A percentile compares a stretch with the other conserved stretches of the same genome.
phyloP scores from a whole-genome alignment of 2,797 vertebrate genomes.

The Delichon dasypus region DNA sequence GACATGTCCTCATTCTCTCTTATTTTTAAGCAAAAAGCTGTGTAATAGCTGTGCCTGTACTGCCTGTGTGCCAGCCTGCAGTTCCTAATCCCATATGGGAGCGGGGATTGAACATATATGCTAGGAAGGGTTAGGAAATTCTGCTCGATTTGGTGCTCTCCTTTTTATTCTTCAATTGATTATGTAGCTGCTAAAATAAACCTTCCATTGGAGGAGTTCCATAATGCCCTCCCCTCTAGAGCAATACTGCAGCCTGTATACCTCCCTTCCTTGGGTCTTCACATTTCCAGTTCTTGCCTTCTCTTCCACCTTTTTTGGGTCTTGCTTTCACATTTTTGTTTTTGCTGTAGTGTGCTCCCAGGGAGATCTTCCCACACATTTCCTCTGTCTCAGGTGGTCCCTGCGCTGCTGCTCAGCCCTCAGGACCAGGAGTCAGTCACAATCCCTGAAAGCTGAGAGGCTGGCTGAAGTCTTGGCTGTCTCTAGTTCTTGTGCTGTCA shows the following conservation, averaged over 20 bases:
- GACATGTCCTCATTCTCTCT: neutral
- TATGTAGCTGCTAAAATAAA: neutral
- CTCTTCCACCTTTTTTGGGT: neutral
- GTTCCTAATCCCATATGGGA: conserved; percentile 8
- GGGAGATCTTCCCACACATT: fast-evolving
- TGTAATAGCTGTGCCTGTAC: neutral
- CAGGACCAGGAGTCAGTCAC: neutral
- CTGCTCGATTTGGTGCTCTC: neutral
- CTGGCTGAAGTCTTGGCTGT: neutral
- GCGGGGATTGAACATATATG: neutral
- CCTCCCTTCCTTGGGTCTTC: neutral
- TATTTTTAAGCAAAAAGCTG: conserved; percentile 9
- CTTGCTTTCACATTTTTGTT: neutral
- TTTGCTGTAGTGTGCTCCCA: neutral
- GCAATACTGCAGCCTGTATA: neutral
- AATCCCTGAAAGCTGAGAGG: neutral
- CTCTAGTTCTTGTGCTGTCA: neutral
- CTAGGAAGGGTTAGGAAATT: neutral
- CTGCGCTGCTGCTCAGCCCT: fast-evolving
- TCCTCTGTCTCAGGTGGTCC: neutral
- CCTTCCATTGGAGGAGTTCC: neutral
- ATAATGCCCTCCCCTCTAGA: neutral
- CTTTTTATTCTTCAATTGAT: neutral
- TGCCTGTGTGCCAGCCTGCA: neutral
- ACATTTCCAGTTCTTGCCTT: neutral